Evolutionary conservation across 2,888 invertebrate species (phyloP).

Genomic region (Idaea straminata): DNA sequence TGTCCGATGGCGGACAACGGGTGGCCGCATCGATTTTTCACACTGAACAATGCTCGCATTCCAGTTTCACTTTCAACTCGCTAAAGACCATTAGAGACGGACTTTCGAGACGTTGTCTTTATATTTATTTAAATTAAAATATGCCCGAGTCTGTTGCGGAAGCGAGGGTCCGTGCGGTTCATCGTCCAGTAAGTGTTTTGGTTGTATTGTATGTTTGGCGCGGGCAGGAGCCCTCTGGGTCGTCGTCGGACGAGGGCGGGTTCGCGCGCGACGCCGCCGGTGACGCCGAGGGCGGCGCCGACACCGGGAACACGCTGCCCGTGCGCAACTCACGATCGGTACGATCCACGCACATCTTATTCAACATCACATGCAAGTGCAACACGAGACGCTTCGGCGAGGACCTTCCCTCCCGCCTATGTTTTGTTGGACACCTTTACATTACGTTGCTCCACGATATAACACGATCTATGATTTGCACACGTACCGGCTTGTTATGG

Average conservation of each 20-base stretch:
- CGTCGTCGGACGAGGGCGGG: slow-evolving; percentile 78
- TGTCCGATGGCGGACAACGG: slow-evolving; percentile 53
- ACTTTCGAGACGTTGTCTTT: slow-evolving; percentile 17
- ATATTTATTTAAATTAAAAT: slow-evolving; percentile 23
- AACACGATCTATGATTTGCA: slow-evolving; percentile 70
- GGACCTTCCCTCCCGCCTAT: slow-evolving; percentile 25
- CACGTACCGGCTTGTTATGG: slow-evolving; percentile 66
- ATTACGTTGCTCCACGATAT: slow-evolving; percentile 64
- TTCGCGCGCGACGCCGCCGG: slow-evolving; percentile 67
- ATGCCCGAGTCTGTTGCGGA: slow-evolving; percentile 35
- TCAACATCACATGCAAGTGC: slow-evolving; percentile 29
- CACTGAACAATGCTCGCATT: slow-evolving; percentile 48
- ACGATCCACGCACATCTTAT: slow-evolving; percentile 50
- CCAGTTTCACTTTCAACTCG: slow-evolving; percentile 64
- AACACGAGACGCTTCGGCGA: slow-evolving; percentile 44
- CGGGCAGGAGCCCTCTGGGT: slow-evolving; percentile 75
- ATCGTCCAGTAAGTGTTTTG: slow-evolving; percentile 51
- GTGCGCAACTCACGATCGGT: slow-evolving; percentile 78
- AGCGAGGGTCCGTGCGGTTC: slow-evolving; percentile 27
- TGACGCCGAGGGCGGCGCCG: slow-evolving; percentile 51
- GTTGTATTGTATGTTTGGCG: slow-evolving; percentile 51
- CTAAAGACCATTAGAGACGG: slow-evolving; percentile 42
- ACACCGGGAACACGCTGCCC: slow-evolving; percentile 76
- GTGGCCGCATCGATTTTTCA: slow-evolving; percentile 68
- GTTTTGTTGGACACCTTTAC: slow-evolving; percentile 46